phyloP scores from a whole-genome alignment of 2,797 vertebrate species.

The Schizothorax lantsangensis region DNA sequence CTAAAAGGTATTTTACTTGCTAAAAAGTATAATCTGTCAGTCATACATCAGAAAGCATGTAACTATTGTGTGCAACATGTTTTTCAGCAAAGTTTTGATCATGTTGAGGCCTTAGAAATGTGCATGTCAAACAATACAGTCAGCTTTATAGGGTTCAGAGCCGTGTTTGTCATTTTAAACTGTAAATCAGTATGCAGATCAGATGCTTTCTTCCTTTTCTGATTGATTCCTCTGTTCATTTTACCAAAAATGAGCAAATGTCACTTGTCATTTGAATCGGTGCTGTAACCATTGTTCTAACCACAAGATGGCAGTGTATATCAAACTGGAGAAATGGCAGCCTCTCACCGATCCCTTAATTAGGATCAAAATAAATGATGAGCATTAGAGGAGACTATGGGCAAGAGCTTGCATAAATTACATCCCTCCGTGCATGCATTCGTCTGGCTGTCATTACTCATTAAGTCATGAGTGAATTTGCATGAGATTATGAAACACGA shows the following conservation, averaged over 20 bases:
- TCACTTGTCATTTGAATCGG: background rate
- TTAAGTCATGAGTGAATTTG: constrained; percentile 13
- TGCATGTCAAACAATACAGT: background rate
- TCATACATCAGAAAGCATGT: background rate
- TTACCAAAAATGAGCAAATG: background rate
- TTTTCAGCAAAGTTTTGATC: background rate
- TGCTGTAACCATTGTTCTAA: background rate
- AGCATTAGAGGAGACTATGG: background rate
- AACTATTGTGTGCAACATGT: background rate
- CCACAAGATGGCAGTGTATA: constrained; percentile 69
- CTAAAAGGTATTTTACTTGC: too few relatives aligned
- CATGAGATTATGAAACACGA: constrained; percentile 20
- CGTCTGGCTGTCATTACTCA: background rate
- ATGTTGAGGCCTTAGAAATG: background rate
- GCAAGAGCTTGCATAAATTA: background rate
- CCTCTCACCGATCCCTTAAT: background rate
- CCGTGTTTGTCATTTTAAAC: background rate
- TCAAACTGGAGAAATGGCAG: constrained; percentile 9
- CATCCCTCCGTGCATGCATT: background rate
- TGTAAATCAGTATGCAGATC: background rate
- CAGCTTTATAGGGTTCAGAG: background rate
- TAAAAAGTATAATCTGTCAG: too few relatives aligned
- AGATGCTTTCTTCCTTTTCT: background rate
- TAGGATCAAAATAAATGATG: constrained; percentile 9
- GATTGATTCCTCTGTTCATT: background rate